A percentile compares a stretch with the other conserved stretches of the same genome.
phyloP scores from a whole-genome alignment of 2,113 vertebrate genomes.

The Albula glossodonta region DNA sequence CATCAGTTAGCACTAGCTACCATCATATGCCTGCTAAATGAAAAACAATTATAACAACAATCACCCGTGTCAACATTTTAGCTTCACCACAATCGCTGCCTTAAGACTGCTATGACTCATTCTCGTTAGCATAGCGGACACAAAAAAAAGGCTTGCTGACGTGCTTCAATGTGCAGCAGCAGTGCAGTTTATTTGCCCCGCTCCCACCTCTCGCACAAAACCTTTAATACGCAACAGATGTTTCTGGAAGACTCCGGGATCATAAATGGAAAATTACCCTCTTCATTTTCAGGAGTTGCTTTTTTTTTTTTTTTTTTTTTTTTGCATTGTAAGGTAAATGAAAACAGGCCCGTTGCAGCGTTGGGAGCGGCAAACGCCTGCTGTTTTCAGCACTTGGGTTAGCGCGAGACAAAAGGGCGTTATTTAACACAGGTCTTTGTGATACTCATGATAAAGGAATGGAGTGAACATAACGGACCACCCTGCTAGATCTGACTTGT shows the following conservation, averaged over 20 bases:
- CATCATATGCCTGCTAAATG: background rate
- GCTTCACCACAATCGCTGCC: background rate
- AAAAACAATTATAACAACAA: background rate
- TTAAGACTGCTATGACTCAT: constrained; percentile 17
- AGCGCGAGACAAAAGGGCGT: background rate
- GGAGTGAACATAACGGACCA: constrained; percentile 1
- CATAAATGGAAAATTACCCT: constrained; percentile 19
- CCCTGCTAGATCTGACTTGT: constrained; percentile 5
- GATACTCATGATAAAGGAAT: background rate
- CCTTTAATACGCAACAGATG: constrained; percentile 22
- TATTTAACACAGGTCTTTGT: background rate
- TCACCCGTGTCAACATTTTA: background rate
- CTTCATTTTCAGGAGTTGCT: constrained; percentile 18
- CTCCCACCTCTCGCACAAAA: constrained; percentile 22
- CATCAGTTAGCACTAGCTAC: background rate
- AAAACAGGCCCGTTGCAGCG: background rate
- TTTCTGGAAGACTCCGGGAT: background rate
- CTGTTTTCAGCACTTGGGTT: background rate
- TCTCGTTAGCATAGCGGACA: background rate
- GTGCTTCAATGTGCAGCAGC: constrained; percentile 1
- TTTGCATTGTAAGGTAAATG: background rate
- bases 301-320: background rate
- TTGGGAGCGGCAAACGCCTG: background rate
- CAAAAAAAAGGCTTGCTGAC: constrained; percentile 1
- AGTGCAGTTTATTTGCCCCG: background rate